Percentiles rank a stretch among this genome's conserved stretches.
Evolutionary conservation across 2,797 vertebrate genomes (phyloP).

Genomic region (Aldrovandia affinis): DNA sequence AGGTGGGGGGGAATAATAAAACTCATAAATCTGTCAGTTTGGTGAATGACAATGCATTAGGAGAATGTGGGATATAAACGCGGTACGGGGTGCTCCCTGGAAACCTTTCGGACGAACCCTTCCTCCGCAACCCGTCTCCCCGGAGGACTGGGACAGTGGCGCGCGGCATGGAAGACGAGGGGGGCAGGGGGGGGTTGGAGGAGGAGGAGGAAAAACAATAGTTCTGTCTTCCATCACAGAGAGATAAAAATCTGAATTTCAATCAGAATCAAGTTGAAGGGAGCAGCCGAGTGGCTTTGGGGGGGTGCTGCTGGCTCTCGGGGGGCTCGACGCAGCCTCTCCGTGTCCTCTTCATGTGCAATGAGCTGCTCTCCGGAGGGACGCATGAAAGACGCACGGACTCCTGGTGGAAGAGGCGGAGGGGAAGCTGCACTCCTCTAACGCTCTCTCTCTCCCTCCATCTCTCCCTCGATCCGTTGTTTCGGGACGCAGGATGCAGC

Average conservation of each 20-base stretch:
- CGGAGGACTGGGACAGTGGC: background rate
- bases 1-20: background rate
- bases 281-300: slow-evolving; percentile 18
- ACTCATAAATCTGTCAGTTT: slow-evolving; percentile 10
- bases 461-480: background rate
- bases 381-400: slow-evolving; percentile 23
- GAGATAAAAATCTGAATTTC: slow-evolving; percentile 37
- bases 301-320: slow-evolving; percentile 10
- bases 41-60: slow-evolving; percentile 26
- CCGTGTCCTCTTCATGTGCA: slow-evolving; percentile 26
- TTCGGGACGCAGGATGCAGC: slow-evolving; percentile 19
- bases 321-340: background rate
- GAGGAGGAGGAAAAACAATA: background rate
- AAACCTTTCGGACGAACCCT: slow-evolving; percentile 1
- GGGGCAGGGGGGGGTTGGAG: background rate
- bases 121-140: slow-evolving; percentile 15
- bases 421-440: background rate
- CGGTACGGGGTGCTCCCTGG: background rate
- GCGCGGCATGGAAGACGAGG: background rate
- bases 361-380: slow-evolving; percentile 20
- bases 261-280: slow-evolving; percentile 26
- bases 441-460: background rate
- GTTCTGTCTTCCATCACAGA: slow-evolving; percentile 4
- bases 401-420: background rate
- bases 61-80: slow-evolving; percentile 24